Evolutionary conservation across 1,140 invertebrate genomes (phyloP), one percentile per base, ranked within the genome.

Genomic region (Lepidurus arcticus): DNA sequence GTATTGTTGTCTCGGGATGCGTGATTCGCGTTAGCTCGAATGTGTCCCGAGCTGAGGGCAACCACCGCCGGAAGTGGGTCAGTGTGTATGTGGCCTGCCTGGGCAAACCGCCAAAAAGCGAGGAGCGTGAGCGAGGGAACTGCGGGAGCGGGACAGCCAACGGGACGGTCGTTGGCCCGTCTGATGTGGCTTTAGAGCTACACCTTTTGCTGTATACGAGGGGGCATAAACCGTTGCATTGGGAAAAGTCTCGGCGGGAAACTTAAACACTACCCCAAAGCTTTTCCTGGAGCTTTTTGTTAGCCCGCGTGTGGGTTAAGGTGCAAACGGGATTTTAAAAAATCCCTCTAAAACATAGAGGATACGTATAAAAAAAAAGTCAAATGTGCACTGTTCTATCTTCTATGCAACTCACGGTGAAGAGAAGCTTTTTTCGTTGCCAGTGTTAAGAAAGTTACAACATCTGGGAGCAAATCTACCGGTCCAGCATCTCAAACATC

Each of bases 21-120:
- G 53, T n/a, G 53, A 65, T 65, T 65, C 53, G 9, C 53, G 16
- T 65, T 65, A 16, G 53, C 53, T 65, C 53, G 53, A 21, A 65
- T 65, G n/a, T 65, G 21, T 65, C 53, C 53, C 53, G 53, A 65
- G 53, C 53, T 65, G 53, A 65, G 53, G 53, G 53, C 53, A 65
- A 65, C 53, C 53, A 65, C 53, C 53, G 53, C 53, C 53, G 53
- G 53, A 65, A 65, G 53, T 65, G 53, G 53, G 53, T 65, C 53
- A 65, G 53, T 65, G 53, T 65, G 53, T 65, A 65, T 65, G 53
- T 65, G 53, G 53, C 53, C 53, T 65, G 53, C n/a, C n/a, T 65
- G 53, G 53, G 53, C 53, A 65, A 13, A 65, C 16, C 21, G 53
- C 53, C 53, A 65, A 65, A 65, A 65, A 65, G 53, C 53, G 53